phyloP scores from a whole-genome alignment of 1,140 invertebrate species.

The Matsumurasca onukii region DNA sequence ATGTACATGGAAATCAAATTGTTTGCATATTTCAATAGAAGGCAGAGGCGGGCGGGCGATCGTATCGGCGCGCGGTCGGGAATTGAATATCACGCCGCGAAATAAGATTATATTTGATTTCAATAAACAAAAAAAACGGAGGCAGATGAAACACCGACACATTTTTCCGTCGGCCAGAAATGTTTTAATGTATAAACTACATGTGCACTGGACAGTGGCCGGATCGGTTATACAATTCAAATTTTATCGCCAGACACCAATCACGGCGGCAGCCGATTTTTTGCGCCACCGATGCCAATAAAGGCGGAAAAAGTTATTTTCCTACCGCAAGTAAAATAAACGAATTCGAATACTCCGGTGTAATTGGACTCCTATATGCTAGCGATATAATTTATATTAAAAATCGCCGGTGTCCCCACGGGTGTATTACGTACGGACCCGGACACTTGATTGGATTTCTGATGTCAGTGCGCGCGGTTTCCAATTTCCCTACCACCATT shows the following conservation, averaged over 20 bases:
- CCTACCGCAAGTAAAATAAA: conserved; percentile 31
- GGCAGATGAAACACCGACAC: background rate
- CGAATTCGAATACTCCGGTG: background rate
- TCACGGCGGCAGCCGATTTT: conserved; percentile 26
- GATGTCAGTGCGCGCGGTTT: conserved; percentile 29
- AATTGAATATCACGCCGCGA: background rate
- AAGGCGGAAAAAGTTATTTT: conserved; percentile 28
- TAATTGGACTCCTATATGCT: conserved; percentile 32
- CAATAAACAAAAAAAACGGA: conserved; percentile 13
- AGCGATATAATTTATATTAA: conserved; percentile 33
- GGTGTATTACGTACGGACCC: conserved; percentile 15
- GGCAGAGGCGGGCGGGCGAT: background rate
- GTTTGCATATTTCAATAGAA: conserved; percentile 23
- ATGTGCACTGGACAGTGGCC: conserved; percentile 12
- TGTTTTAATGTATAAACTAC: conserved; percentile 27
- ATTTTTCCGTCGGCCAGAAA: conserved; percentile 21
- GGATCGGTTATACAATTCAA: conserved; percentile 31
- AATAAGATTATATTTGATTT: conserved; percentile 27
- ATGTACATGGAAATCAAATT: conserved; percentile 1
- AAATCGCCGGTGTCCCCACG: conserved; percentile 13
- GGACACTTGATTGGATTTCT: conserved; percentile 31
- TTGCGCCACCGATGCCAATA: conserved; percentile 25
- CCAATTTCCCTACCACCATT: conserved; percentile 32
- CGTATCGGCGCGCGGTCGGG: background rate
- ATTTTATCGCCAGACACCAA: conserved; percentile 30